phyloP scores from a whole-genome alignment of 2,888 invertebrate genomes.

The Cheilosia vernalis region DNA sequence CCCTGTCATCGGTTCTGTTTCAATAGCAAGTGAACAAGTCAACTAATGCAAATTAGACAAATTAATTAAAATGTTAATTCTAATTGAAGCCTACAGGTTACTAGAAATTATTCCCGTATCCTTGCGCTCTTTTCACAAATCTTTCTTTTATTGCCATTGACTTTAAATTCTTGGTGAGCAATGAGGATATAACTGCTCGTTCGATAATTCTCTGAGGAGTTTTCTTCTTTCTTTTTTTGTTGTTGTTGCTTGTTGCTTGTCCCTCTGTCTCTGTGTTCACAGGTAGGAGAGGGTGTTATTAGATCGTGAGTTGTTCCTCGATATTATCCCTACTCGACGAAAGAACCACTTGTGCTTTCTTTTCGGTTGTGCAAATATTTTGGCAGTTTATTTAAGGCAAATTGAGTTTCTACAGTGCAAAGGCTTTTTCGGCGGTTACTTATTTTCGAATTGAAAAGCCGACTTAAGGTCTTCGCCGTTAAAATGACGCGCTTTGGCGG shows the following conservation, averaged over 20 bases:
- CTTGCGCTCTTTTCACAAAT: not conserved
- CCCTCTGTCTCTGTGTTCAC: not conserved
- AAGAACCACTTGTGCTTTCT: not conserved
- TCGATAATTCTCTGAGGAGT: not conserved
- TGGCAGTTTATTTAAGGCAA: conserved; percentile 16
- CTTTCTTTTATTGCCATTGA: conserved; percentile 20
- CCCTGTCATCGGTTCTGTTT: not conserved
- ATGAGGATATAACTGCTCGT: not conserved
- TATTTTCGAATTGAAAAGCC: conserved; percentile 23
- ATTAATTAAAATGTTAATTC: conserved; percentile 65
- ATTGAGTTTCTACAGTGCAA: conserved; percentile 22
- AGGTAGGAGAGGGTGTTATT: conserved; percentile 22
- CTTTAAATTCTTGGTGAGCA: not conserved
- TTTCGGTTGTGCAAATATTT: not conserved
- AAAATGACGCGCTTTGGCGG: not conserved
- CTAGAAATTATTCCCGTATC: not conserved
- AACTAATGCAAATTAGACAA: conserved; percentile 43
- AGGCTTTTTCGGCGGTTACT: conserved; percentile 9
- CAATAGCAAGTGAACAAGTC: conserved; percentile 27
- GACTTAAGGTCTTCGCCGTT: conserved; percentile 11
- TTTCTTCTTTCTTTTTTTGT: not conserved
- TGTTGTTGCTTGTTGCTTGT: too few species aligned
- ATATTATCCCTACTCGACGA: conserved; percentile 9
- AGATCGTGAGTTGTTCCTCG: conserved; percentile 16
- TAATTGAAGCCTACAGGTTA: conserved; percentile 38